Evolutionary conservation across 2,888 invertebrate species (phyloP), one percentile per base, ranked within the genome.

Genomic region (Conus canariensis): DNA sequence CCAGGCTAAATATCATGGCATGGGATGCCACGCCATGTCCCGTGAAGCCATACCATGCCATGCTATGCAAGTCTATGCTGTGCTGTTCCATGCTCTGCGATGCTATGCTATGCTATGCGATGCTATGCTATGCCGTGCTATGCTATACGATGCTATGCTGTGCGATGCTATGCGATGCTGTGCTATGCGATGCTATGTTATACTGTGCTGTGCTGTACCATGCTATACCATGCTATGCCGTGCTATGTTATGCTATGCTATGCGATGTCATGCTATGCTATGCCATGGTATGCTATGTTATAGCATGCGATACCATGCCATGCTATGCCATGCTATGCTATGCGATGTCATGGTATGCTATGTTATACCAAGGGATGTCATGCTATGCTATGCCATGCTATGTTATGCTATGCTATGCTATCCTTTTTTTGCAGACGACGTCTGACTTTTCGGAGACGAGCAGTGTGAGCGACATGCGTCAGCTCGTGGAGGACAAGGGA

Each of bases 371-470:
- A 22, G 0, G 19, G 0, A 19, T 16, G 70, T 1, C 7, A 19
- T 70, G 16, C 22, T 19, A 19, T 7, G 70, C 22, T 7, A 70
- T 70, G 70, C 22, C 7, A 19, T 70, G 70, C 22, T 70, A 22
- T 70, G 22, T 8, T 70, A 7, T 70, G 70, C 70, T 70, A 19
- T 22, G 19, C 70, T 70, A 22, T 70, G 22, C 22, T 70, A 22
- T 86, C 1, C 6, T 8, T 25, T 86, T 0, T 67, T 60, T 93
- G 87, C 93, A 94, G 94, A 94, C 94, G 0, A 92, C 93, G 92
- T 95, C 95, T 0, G 94, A 94, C 89, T 93, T 94, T 90, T 92
- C 92, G 22, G 94, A 94, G 91, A 94, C 94, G 74, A 94, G 94
- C 82, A 94, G 94, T 82, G 92, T 94, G 45, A 94, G 94, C 58